These are phyloP conservation scores for Darevskia nairensis DNA, from an alignment of 2,797 vertebrate species.

Conservation along the genomic window DNA sequence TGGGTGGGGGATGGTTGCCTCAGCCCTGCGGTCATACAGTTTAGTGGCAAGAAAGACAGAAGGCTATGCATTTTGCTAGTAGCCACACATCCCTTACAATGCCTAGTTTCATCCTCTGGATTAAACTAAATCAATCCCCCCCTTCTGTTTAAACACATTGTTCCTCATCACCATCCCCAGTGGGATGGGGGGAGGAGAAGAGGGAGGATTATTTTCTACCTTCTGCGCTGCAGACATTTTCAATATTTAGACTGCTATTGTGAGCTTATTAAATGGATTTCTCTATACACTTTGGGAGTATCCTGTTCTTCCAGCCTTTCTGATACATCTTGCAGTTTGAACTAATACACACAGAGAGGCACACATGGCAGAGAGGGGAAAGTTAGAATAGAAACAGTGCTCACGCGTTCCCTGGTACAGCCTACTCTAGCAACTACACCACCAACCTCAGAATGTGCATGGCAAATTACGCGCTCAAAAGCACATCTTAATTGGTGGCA, in stretches of 20 bases:
- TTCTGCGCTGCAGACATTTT: background rate
- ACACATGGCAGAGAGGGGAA: too few relatives aligned
- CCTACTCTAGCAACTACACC: background rate
- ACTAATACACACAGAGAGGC: too few relatives aligned
- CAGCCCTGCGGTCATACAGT: background rate
- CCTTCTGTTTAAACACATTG: background rate
- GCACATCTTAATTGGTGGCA: background rate
- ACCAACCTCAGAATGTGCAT: background rate
- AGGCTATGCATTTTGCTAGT: background rate
- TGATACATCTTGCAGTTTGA: background rate
- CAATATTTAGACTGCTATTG: constrained; percentile 17
- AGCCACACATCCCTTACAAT: background rate
- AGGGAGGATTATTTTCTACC: constrained; percentile 22
- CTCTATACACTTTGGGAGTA: background rate
- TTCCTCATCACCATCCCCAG: background rate
- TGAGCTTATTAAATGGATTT: constrained; percentile 35
- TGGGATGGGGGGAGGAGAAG: background rate
- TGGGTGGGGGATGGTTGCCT: background rate
- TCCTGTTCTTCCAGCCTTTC: background rate
- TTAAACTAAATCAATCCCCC: constrained; percentile 6
- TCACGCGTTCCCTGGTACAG: background rate
- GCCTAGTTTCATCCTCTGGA: background rate
- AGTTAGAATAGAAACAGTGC: background rate
- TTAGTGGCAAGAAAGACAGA: background rate
- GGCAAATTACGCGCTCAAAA: background rate